Base-by-base conservation (phyloP, 2,113 vertebrate genomes). In the Furnarius figulus region DNA sequence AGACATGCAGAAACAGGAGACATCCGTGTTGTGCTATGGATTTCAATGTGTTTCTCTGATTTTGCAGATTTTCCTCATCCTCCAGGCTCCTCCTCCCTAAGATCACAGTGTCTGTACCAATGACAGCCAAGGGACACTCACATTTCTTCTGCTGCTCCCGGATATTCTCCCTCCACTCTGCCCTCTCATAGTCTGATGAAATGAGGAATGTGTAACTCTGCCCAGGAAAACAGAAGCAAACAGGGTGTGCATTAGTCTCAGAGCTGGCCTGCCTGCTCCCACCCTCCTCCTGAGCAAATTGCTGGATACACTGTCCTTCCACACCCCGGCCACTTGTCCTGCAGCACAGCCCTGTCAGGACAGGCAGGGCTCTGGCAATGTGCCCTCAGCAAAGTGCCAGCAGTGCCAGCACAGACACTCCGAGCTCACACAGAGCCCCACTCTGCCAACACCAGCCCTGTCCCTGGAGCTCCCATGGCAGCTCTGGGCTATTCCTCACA, bases 141-240 rank as follows among this genome's bases (percentile, higher is more conserved):
- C 99, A 99, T 95, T 99, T 99, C 97, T 99, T 99, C 97, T 99
- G 99, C 97, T 99, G 99, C 49, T 99, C 99, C 53, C 98, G 98
- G 81, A 99, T 98, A 47, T 98, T 97, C 89, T 99, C 99, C 86
- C 98, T 98, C 99, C 99, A 99, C 81, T 99, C 99, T 0, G 99
- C 99, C 18, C 99, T 99, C 93, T 99, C 99, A 3, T 99, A 99
- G 97, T 99, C 99, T 0, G 99, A 99, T 1, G 99, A 99, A 87
- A 99, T 99, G 91, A 99, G 98, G 97, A 99, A 99, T 3, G 98
- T 98, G 98, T 99, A 99, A 94, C 99, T 98, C 99, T 99, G 76
- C 31, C 59, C 94, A 68, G 71, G 14, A 90, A 70, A 85, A 85
- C 12, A 72, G 42, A 79, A 65, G 71, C 67, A 63, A 85, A 89